A percentile compares a stretch with the other conserved stretches of the same genome.
Evolutionary conservation across 2,888 invertebrate species (phyloP).

Genomic region (Dryocosmus kuriphilus): DNA sequence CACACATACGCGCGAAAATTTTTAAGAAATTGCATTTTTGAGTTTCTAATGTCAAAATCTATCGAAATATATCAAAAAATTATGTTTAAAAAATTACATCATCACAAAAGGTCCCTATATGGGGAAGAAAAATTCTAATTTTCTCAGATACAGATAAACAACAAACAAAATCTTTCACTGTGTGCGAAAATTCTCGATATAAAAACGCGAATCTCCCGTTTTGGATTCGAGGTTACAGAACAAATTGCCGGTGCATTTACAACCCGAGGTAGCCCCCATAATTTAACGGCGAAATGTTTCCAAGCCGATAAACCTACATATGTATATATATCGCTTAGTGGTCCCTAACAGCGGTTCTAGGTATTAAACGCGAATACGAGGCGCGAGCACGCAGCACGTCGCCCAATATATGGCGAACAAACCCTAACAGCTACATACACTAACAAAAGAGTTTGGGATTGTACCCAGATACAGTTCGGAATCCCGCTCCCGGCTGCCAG

Average conservation of each 20-base stretch:
- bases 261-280: conserved; percentile 59
- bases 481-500: conserved; percentile 30
- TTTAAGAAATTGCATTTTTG: no score
- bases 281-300: conserved; percentile 63
- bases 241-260: conserved; percentile 62
- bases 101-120: no score
- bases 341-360: conserved; percentile 38
- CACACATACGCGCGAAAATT: no score
- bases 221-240: conserved; percentile 57
- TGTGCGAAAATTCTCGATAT: neutral
- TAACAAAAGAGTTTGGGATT: conserved; percentile 49
- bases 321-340: conserved; percentile 54
- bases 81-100: no score
- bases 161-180: neutral
- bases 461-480: conserved; percentile 45
- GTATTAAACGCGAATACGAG: conserved; percentile 49
- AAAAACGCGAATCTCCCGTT: conserved; percentile 58
- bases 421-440: conserved; percentile 46
- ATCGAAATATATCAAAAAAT: no score
- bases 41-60: no score
- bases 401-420: conserved; percentile 42
- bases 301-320: conserved; percentile 64
- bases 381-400: conserved; percentile 40
- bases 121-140: no score
- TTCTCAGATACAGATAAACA: neutral